These are phyloP conservation scores for Paedocypris micromegethes DNA, from an alignment of 2,797 vertebrate genomes.

Conservation along the genomic window DNA sequence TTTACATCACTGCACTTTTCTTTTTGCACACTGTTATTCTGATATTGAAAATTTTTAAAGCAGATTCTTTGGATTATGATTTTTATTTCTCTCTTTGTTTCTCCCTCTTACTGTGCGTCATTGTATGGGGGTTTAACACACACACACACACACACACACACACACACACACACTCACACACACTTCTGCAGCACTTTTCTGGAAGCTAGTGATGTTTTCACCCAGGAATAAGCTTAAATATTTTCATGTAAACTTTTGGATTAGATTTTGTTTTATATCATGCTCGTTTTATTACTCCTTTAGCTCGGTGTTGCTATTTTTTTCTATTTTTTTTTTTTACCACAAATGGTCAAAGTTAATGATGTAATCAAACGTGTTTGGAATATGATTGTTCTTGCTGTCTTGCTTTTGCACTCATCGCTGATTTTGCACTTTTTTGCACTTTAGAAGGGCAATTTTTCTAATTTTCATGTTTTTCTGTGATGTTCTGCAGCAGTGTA, in stretches of 20 bases:
- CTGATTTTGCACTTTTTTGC: conserved; percentile 47
- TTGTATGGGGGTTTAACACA: no score
- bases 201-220: conserved; percentile 24
- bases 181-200: conserved; percentile 45
- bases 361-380: no score
- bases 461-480: conserved; percentile 53
- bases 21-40: conserved; percentile 27
- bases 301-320: not conserved
- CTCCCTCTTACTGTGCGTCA: no score
- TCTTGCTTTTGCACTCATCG: conserved; percentile 85
- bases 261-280: conserved; percentile 98
- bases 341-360: conserved; percentile 76
- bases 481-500: no score
- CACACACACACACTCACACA: not conserved
- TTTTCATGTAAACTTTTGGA: not conserved
- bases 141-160: no score
- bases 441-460: conserved; percentile 48
- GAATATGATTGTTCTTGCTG: conserved; percentile 73
- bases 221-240: conserved; percentile 16
- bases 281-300: conserved; percentile 83
- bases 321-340: conserved; percentile 91
- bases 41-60: not conserved
- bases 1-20: not conserved
- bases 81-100: no score
- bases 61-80: no score